phyloP scores from a whole-genome alignment of 2,888 invertebrate genomes.

The Hirtodrosophila trivittata region DNA sequence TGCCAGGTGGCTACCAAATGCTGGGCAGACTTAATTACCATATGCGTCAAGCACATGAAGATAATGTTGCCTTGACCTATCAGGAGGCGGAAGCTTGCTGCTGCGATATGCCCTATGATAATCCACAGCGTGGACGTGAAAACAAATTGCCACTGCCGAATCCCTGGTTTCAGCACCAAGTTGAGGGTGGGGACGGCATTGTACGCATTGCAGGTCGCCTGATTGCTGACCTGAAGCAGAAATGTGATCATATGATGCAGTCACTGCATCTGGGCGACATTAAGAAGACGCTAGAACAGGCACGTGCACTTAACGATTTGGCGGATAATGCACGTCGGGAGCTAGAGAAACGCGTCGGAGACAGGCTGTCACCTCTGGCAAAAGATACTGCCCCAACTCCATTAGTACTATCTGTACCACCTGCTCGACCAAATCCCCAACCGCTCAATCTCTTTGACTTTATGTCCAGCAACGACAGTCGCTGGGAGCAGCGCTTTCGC shows the following conservation, averaged over 20 bases:
- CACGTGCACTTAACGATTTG: constrained; percentile 12
- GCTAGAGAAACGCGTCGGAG: constrained; percentile 3
- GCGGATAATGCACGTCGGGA: constrained; percentile 12
- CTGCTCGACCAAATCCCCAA: background rate
- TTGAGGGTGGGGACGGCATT: background rate
- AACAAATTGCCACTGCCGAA: constrained; percentile 63
- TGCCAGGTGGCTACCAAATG: constrained; percentile 39
- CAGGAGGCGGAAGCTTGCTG: background rate
- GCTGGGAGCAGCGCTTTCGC: constrained; percentile 35
- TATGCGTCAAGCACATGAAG: constrained; percentile 46
- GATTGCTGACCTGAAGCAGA: background rate
- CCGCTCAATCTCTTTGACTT: constrained; percentile 31
- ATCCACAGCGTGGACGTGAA: constrained; percentile 59
- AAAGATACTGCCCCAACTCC: background rate
- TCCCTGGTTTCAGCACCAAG: constrained; percentile 42
- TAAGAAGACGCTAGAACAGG: constrained; percentile 8
- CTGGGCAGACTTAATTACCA: constrained; percentile 20
- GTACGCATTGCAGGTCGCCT: background rate
- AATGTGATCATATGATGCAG: constrained; percentile 25
- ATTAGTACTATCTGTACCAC: background rate
- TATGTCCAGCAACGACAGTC: constrained; percentile 33
- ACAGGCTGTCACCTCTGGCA: background rate
- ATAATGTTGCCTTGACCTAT: constrained; percentile 52
- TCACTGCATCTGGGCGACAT: constrained; percentile 22
- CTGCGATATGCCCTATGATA: background rate